Base-by-base conservation (phyloP, 1,140 invertebrate genomes). In the Colletes latitarsis region DNA sequence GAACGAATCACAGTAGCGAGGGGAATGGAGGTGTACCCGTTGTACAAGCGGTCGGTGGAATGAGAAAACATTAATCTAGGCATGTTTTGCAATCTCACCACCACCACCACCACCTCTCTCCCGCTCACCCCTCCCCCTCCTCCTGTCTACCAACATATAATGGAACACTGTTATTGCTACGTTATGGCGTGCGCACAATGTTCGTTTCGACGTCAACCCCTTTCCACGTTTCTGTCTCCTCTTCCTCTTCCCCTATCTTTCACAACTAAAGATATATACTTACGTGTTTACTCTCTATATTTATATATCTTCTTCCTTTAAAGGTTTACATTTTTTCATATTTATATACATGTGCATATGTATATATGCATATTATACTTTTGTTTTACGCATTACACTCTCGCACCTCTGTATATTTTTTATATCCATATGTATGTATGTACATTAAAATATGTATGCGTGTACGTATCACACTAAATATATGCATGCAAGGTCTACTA, bases 1-100 rank as follows among this genome's bases (percentile, higher is more conserved):
- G 78, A 81, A 82, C 75, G 84, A 82, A 82, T 77, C 75, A 77
- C 71, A 73, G 88, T 80, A 82, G 81, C 82, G 88, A 86, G 84
- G 64, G 85, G 84, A 81, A 80, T 72, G 39, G 62, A 69, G 78
- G 77, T 76, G 66, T 52, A 55, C 55, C 63, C 70, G 73, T 83
- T 81, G 81, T 86, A 83, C 84, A 87, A 87, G 82, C 82, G 86
- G 86, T 82, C 84, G 79, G 85, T 86, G 91, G 91, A 82, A 92
- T 93, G 92, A 92, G 92, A 93, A 93, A 93, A 92, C 91, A 93
- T 93, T 93, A 93, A 93, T 93, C 93, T 93, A 92, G 92, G 89
- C 91, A 92, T 91, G 92, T 93, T 93, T 93, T 92, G 93, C 87
- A 92, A 92, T 93, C 91, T 93, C 89, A 81, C 89, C 82, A 71